phyloP scores from a whole-genome alignment of 2,113 vertebrate species.

The Mus spicilegus region DNA sequence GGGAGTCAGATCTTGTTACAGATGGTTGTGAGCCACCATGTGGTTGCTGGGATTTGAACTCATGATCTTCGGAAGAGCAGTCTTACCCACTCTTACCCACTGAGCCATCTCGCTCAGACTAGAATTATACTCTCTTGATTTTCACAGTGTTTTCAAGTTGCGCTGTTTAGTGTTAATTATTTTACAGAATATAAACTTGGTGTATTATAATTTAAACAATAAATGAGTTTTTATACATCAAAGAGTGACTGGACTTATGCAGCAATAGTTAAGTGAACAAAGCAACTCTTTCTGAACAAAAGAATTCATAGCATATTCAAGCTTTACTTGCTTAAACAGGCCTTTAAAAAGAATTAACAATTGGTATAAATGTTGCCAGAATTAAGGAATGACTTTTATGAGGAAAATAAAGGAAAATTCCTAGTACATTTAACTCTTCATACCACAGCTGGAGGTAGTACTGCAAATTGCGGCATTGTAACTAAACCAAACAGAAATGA shows the following conservation, averaged over 20 bases:
- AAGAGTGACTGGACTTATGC: conserved; percentile 43
- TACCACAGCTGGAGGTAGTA: conserved; percentile 54
- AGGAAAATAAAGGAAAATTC: conserved; percentile 66
- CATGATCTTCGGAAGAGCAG: too few species aligned
- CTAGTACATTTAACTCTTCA: conserved; percentile 42
- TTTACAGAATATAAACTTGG: conserved; percentile 68
- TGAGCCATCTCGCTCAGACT: too few species aligned
- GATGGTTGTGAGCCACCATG: too few species aligned
- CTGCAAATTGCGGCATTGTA: conserved; percentile 66
- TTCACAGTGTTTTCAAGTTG: not conserved
- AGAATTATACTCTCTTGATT: fast-evolving
- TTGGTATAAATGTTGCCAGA: conserved; percentile 72
- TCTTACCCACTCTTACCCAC: too few species aligned
- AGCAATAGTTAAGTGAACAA: conserved; percentile 71
- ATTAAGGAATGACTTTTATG: conserved; percentile 79
- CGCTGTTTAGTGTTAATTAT: conserved; percentile 6
- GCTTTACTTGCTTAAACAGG: conserved; percentile 25
- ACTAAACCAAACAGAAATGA: conserved; percentile 67
- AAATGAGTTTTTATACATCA: conserved; percentile 77
- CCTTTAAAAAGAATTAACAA: conserved; percentile 77
- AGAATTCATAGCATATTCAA: not conserved
- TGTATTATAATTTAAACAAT: conserved; percentile 66
- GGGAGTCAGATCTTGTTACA: too few species aligned
- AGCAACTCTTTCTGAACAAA: conserved; percentile 59
- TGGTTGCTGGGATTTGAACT: too few species aligned